Base-by-base conservation (phyloP, 2,888 invertebrate genomes). In the Diabrotica balteata region DNA sequence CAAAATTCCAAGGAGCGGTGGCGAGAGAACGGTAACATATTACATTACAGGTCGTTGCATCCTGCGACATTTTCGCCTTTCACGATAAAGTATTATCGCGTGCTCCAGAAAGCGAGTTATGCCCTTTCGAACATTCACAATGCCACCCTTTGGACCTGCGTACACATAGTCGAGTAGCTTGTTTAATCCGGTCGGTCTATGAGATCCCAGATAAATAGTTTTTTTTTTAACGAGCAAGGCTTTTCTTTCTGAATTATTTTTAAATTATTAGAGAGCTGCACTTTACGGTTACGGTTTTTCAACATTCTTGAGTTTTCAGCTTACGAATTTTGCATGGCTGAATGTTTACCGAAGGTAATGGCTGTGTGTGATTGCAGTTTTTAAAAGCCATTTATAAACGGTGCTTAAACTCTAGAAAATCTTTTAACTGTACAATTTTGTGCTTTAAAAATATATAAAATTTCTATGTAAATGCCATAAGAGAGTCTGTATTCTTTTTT, bases 81-180 rank as follows among this genome's bases (percentile, higher is more conserved):
- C 78, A 77, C 77, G 77, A 79, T 78, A 79, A 77, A 78, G 77
- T 73, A 72, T 68, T 65, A 72, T 77, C 76, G 78, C 78, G 78
- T 78, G 78, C 74, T 74, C 66, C 59, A 73, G 74, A 73, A 74
- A 68, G 68, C 72, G 59, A 69, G 66, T 66, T 66, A 66, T 66
- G 69, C 69, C 66, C 69, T 69, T 69, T 69, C 66, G 49, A 69
- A 61, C 63, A 22, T 63, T 57, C 45, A 63, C 57, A 63, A 63
- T 76, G 75, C 72, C 32, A 57, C 64, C 63, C 47, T 47, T 53
- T 53, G 68, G 70, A 72, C 61, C 66, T 75, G 75, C 76, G 73
- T 75, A 72, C 63, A 64, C 66, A 50, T 32, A 32, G 32, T 32
- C 32, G 32, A 32, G 32, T 32, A 5, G 32, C 32, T 57, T 57